Conservation (phyloP, 2,113 vertebrate species). For the Toxotes jaculatrix region DNA sequence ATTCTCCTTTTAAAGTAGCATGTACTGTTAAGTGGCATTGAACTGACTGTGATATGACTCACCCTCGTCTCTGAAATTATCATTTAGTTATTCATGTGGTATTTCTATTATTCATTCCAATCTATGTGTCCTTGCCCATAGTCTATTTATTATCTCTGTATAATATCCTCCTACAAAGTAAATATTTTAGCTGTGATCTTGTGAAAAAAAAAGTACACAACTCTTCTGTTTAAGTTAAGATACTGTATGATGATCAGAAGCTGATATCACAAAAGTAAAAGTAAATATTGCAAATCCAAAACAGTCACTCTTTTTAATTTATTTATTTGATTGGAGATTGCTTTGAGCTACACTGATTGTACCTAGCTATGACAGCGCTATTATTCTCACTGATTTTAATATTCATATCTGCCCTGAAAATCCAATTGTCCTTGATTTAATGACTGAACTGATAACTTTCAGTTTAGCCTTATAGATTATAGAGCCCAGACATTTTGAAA, state of each 20-base stretch:
- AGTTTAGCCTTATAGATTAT: neutral
- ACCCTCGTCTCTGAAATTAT: neutral
- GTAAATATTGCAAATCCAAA: neutral
- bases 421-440: neutral
- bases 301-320: neutral
- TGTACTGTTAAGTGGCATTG: neutral
- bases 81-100: slow-evolving; percentile 1
- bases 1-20: neutral
- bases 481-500: neutral
- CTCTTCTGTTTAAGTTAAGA: neutral
- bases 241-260: neutral
- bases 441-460: neutral
- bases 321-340: slow-evolving; percentile 3
- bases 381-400: slow-evolving; percentile 3
- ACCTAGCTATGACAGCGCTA: neutral
- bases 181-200: neutral
- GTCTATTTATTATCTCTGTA: neutral
- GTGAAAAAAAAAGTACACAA: neutral
- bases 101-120: neutral
- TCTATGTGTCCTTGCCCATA: neutral
- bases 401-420: neutral
- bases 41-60: slow-evolving; percentile 5
- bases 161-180: neutral
- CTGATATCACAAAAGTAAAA: neutral
- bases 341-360: neutral